Evolutionary conservation across 2,888 invertebrate species (phyloP).

Genomic region (Petrolisthes manimaculis): DNA sequence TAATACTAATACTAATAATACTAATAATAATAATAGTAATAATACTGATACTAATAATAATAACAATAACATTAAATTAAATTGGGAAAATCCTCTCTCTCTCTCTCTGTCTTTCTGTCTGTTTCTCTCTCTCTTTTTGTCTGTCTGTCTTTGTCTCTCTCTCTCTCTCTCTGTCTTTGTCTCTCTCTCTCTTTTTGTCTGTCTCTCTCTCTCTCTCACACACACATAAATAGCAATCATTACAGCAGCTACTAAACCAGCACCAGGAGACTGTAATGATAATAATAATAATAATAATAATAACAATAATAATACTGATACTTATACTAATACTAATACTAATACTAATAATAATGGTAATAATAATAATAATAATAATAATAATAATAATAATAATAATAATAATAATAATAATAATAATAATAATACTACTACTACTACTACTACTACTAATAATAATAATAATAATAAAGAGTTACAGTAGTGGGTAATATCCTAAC

Average conservation of each 20-base stretch:
- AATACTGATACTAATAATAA: too few relatives aligned
- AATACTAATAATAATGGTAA: neutral
- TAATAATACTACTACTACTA: neutral
- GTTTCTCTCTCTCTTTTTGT: neutral
- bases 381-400: neutral
- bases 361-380: neutral
- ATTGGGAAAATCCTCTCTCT: neutral
- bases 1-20: too few relatives aligned
- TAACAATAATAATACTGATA: too few relatives aligned
- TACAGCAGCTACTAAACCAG: constrained; percentile 93
- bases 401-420: neutral
- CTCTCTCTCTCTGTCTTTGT: neutral
- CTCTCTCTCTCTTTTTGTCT: neutral
- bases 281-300: neutral
- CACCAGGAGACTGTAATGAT: constrained; percentile 81
- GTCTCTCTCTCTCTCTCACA: constrained; percentile 22
- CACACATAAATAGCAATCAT: constrained; percentile 72
- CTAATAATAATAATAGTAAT: too few relatives aligned
- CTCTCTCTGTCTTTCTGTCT: neutral
- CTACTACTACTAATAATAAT: neutral
- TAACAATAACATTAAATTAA: neutral
- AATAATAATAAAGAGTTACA: too few relatives aligned
- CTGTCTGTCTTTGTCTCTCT: neutral
- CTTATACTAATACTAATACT: neutral
- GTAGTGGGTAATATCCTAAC: too few relatives aligned